A percentile compares a stretch with the other conserved stretches of the same genome.
Conservation (phyloP, 1,140 invertebrate species). For the Neelides sp. region DNA sequence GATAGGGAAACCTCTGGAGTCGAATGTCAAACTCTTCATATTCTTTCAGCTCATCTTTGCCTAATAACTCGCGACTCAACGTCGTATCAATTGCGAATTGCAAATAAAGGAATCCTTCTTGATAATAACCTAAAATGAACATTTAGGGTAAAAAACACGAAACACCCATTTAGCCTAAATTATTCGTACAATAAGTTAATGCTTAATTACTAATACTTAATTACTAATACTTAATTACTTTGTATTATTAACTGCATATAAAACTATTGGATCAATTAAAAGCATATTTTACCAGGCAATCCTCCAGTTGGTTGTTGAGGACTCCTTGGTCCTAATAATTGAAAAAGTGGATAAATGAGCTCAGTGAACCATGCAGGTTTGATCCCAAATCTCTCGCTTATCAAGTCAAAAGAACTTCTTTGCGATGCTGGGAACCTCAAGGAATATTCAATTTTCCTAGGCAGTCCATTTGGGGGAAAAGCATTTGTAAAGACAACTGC, state of each 20-base stretch:
- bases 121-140: constrained; percentile 49
- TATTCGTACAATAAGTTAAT: too few species aligned
- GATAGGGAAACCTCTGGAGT: constrained; percentile 60
- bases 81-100: constrained; percentile 50
- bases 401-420: constrained; percentile 38
- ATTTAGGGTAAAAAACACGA: too few species aligned
- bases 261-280: too few species aligned
- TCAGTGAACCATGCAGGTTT: constrained; percentile 50
- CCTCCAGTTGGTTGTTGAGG: constrained; percentile 44
- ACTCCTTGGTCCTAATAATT: constrained; percentile 50
- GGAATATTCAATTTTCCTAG: constrained; percentile 36
- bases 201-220: too few species aligned
- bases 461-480: constrained; percentile 12
- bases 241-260: too few species aligned
- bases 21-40: constrained; percentile 20
- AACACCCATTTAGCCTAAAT: too few species aligned
- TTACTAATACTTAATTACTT: too few species aligned
- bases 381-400: constrained; percentile 33
- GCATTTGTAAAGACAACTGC: constrained; percentile 20
- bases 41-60: constrained; percentile 2
- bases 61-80: constrained; percentile 34
- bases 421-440: constrained; percentile 50
- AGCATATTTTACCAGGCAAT: constrained; percentile 50
- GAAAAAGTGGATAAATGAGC: constrained; percentile 52
- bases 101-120: constrained; percentile 54